Conservation (phyloP, 1,140 invertebrate genomes). For the Temnothorax longispinosus region DNA sequence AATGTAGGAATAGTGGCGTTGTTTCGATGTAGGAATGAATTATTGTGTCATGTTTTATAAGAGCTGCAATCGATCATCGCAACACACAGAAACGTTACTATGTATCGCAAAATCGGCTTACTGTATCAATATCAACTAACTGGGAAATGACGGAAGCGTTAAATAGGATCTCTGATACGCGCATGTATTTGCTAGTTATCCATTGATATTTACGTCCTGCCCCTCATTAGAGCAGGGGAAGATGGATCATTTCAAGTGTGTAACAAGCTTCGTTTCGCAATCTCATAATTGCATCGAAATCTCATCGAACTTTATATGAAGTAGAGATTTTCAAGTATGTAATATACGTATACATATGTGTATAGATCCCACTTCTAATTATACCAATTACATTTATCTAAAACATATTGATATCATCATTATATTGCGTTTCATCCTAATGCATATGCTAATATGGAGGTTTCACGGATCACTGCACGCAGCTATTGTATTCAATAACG, state of each 20-base stretch:
- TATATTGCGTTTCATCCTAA: background rate
- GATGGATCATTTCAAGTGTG: constrained; percentile 54
- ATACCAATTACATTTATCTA: constrained; percentile 33
- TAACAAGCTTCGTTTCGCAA: constrained; percentile 10
- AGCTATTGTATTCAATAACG: constrained; percentile 6
- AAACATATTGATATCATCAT: constrained; percentile 12
- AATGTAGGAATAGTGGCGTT: background rate
- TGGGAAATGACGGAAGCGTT: constrained; percentile 26
- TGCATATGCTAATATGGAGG: background rate
- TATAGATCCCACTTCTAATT: background rate
- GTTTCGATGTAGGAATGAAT: background rate
- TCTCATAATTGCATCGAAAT: constrained; percentile 66
- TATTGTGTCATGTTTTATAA: constrained; percentile 15
- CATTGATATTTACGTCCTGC: constrained; percentile 53
- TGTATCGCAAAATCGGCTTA: constrained; percentile 39
- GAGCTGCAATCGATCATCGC: constrained; percentile 16
- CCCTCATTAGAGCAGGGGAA: constrained; percentile 67
- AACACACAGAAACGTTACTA: background rate
- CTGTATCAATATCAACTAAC: constrained; percentile 25
- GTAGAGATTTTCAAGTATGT: constrained; percentile 20
- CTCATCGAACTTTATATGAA: constrained; percentile 61
- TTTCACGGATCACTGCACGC: constrained; percentile 12
- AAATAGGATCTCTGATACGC: constrained; percentile 20
- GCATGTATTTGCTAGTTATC: constrained; percentile 26
- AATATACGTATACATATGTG: background rate